Evolutionary conservation across 1,140 invertebrate species (phyloP), one percentile per base, ranked within the genome.

Genomic region (Drosophila arizonae): DNA sequence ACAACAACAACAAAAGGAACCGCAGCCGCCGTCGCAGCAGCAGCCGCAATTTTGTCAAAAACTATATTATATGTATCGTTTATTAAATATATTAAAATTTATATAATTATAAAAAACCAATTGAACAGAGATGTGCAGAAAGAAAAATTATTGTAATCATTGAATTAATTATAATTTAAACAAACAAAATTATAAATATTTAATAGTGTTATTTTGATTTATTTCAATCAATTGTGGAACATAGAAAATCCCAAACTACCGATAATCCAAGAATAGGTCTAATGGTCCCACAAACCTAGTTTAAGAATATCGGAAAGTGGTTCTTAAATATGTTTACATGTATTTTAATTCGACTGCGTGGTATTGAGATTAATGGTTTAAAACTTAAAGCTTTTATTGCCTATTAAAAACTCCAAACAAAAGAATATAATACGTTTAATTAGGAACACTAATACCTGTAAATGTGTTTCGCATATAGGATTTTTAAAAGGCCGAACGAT

Each of bases 41-140:
- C 82, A 74, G 76, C 84, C 79, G 84, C 84, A 88, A 73, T 80
- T 88, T 88, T 77, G 84, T 88, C 84, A 79, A 89, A 88, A 84
- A 88, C 84, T 88, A 88, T 88, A 88, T 89, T 86, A 90, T 81
- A 76, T 90, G 86, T 89, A 90, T 90, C 81, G 89, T 90, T 90
- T 90, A 90, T 90, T 90, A 90, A 90, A 90, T 88, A 88, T 90
- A 90, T 90, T 90, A 90, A 89, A 90, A 90, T 90, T 90, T 90
- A 90, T 90, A 90, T 90, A 90, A 90, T 90, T 90, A 90, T 90
- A 90, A 90, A 88, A 84, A 71, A 74, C 8, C 51, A 45, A 62
- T 50, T 72, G 56, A 72, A 68, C 64, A 54, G 69, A 76, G 78
- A 86, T 87, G 82, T 79, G 84, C 79, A 88, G 84, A 86, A 85